These are phyloP conservation scores for Drosophila eugracilis DNA, from an alignment of 1,140 invertebrate species.

Conservation along the genomic window DNA sequence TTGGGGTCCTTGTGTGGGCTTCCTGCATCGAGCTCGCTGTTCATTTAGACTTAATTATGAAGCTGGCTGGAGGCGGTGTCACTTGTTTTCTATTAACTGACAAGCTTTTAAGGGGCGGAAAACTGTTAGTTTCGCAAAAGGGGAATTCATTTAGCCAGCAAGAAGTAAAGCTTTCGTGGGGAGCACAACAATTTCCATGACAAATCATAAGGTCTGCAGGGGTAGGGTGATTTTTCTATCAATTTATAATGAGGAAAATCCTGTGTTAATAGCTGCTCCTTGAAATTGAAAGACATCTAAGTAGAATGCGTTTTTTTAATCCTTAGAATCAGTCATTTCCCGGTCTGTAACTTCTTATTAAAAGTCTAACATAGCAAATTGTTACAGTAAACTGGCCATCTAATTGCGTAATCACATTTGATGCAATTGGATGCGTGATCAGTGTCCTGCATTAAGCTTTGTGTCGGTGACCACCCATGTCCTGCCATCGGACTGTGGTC, in stretches of 20 bases:
- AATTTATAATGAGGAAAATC: not conserved
- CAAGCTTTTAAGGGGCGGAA: slow-evolving; percentile 52
- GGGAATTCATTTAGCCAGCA: slow-evolving; percentile 12
- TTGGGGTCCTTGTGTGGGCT: slow-evolving; percentile 23
- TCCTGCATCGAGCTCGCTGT: slow-evolving; percentile 34
- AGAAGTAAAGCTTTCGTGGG: not conserved
- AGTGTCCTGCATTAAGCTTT: slow-evolving; percentile 16
- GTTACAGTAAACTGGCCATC: slow-evolving; percentile 12
- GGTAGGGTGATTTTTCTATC: not conserved
- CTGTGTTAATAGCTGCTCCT: not conserved
- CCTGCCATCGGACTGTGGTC: slow-evolving; percentile 21
- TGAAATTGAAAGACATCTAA: not conserved
- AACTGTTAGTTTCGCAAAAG: slow-evolving; percentile 11
- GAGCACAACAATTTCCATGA: not conserved
- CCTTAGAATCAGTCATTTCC: not conserved
- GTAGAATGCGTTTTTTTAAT: not conserved
- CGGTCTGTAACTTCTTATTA: not conserved
- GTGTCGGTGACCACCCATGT: slow-evolving; percentile 9
- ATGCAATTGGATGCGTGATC: slow-evolving; percentile 42
- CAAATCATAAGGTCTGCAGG: not conserved
- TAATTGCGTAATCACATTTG: slow-evolving; percentile 51
- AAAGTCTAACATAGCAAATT: slow-evolving; percentile 8
- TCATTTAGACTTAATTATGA: slow-evolving; percentile 67
- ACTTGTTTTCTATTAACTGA: slow-evolving; percentile 66
- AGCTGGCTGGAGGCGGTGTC: slow-evolving; percentile 34